A percentile compares a stretch with the other conserved stretches of the same genome.
Conservation (phyloP, 64 coral and sea anemone species). For the Cladopsammia gracilis region DNA sequence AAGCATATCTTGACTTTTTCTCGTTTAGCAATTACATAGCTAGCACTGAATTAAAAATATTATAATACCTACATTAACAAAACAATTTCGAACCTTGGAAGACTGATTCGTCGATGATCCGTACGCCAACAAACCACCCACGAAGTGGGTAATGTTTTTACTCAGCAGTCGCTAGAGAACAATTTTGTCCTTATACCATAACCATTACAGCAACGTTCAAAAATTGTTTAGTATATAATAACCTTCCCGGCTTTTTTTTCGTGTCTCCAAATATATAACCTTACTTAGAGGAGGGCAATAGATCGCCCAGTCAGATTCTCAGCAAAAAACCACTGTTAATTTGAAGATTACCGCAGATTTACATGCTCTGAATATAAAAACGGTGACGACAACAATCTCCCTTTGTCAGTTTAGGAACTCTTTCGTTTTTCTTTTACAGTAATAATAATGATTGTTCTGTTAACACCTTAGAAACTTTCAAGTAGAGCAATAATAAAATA, state of each 20-base stretch:
- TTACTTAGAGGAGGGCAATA: background rate
- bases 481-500: background rate
- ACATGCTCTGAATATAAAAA: conserved; percentile 1
- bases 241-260: background rate
- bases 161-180: background rate
- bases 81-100: no score
- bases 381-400: background rate
- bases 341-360: conserved; percentile 16
- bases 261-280: background rate
- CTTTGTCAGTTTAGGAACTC: no score
- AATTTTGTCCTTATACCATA: background rate
- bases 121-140: no score
- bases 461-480: background rate
- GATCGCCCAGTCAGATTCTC: background rate
- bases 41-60: no score
- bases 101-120: no score
- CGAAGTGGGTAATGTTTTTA: background rate
- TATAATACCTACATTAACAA: no score
- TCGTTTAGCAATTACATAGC: no score
- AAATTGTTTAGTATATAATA: background rate
- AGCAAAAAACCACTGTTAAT: conserved; percentile 10
- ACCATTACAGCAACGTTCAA: background rate
- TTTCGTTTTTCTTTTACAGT: background rate
- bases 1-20: no score
- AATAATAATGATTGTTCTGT: background rate